Base-by-base conservation (phyloP, 2,797 vertebrate genomes). In the Huso huso region DNA sequence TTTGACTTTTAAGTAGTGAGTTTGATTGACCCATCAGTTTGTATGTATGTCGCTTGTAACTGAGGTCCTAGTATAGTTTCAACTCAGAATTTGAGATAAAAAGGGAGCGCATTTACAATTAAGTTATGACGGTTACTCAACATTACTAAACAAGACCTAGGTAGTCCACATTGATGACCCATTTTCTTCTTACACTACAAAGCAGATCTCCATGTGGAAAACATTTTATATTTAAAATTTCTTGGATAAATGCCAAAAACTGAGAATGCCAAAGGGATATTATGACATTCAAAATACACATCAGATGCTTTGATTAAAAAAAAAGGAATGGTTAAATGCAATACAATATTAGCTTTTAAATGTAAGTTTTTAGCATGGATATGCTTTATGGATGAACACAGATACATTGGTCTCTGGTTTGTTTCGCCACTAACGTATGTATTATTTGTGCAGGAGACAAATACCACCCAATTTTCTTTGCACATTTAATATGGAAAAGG, bases 131-230 rank as follows among this genome's bases (percentile, higher is more conserved):
- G 37, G 37, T 37, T 37, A 37, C 5, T 37, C 37, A 37, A 37
- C 37, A 37, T 5, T 5, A 37, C 37, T 37, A 37, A 37, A 37
- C 37, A 37, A 37, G 37, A 37, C 37, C 37, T 37, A 37, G 37
- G 37, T 37, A 37, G 64, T 68, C 60, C 58, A 66, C 58, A 63
- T 59, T 63, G 70, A 76, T 71, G 73, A 74, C 72, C 67, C 48
- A 59, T 59, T 48, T n/a, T 62, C 57, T 72, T 75, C 75, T 55
- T 10, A 69, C 73, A 77, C 76, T 75, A 77, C 78, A 81, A 75
- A 80, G 74, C 72, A 55, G 15, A 5, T 66, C 71, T 64, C 51
- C 77, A 79, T 78, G 77, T 79, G 79, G 77, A 77, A 77, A 63
- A 53, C 70, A 76, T 81, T 78, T 74, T 37, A 37, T 4, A 37